These are phyloP conservation scores for Apamea crenata DNA, from an alignment of 2,888 invertebrate species.

Conservation along the genomic window DNA sequence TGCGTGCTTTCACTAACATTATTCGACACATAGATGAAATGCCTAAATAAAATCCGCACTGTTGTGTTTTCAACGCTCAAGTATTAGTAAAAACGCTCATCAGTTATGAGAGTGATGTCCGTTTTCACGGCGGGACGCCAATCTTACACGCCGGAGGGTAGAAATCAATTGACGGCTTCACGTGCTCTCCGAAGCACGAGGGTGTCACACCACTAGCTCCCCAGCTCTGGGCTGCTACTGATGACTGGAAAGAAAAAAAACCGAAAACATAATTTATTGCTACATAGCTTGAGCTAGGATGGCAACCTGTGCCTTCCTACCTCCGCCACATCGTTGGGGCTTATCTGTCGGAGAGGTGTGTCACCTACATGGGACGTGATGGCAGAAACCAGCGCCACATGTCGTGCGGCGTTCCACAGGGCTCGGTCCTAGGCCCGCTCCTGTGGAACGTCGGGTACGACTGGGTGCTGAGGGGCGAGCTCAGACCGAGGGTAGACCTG, in stretches of 20 bases:
- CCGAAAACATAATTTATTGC: not conserved
- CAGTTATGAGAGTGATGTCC: not conserved
- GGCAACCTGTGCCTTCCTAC: too few relatives aligned
- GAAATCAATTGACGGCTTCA: not conserved
- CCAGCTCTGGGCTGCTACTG: not conserved
- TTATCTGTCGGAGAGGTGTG: too few relatives aligned
- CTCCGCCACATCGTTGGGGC: too few relatives aligned
- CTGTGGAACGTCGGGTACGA: too few relatives aligned
- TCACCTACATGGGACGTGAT: too few relatives aligned
- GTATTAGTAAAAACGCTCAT: not conserved
- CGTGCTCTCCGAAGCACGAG: not conserved
- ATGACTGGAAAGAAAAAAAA: not conserved
- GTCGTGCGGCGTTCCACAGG: too few relatives aligned
- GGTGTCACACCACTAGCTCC: not conserved
- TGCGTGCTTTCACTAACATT: too few relatives aligned
- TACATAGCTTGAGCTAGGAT: not conserved
- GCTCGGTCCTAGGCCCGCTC: too few relatives aligned
- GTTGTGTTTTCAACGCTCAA: not conserved
- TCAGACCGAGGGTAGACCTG: too few relatives aligned
- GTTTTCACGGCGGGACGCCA: not conserved
- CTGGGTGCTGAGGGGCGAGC: too few relatives aligned
- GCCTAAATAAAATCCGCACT: not conserved
- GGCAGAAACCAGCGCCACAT: too few relatives aligned
- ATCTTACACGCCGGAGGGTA: not conserved
- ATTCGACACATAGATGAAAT: not conserved